A percentile compares a stretch with the other conserved stretches of the same genome.
phyloP scores from a whole-genome alignment of 1,140 invertebrate species.

The Oscheius sp. region DNA sequence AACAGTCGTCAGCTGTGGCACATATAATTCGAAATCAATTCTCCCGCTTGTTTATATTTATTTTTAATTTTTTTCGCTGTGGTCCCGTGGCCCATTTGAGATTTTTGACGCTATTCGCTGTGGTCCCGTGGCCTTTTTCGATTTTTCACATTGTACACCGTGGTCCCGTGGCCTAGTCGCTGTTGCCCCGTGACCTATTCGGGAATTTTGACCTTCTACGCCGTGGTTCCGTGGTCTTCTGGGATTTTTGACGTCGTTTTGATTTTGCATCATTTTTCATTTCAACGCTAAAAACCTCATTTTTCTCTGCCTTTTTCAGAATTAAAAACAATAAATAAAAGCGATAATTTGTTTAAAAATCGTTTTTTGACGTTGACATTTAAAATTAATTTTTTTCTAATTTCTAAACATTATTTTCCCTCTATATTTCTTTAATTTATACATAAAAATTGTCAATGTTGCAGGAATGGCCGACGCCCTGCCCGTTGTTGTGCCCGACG shows the following conservation, averaged over 20 bases:
- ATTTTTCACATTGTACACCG: too few species aligned
- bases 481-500: neutral
- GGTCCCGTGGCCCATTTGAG: too few species aligned
- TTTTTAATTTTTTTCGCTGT: too few species aligned
- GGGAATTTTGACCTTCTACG: neutral
- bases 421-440: neutral
- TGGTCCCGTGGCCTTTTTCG: too few species aligned
- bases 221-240: neutral
- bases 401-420: neutral
- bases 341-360: too few species aligned
- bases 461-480: slow-evolving; percentile 1
- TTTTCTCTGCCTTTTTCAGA: neutral
- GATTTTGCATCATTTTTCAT: neutral
- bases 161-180: too few species aligned
- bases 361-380: neutral
- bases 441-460: neutral
- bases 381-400: neutral
- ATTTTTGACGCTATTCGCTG: too few species aligned
- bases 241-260: neutral
- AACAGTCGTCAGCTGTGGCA: too few species aligned
- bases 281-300: neutral
- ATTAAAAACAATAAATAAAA: too few species aligned
- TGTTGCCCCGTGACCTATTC: too few species aligned
- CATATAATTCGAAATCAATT: too few species aligned
- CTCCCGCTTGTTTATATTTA: too few species aligned